A percentile compares a stretch with the other conserved stretches of the same genome.
phyloP scores from a whole-genome alignment of 2,888 invertebrate species.

The Drosophila longiperda region DNA sequence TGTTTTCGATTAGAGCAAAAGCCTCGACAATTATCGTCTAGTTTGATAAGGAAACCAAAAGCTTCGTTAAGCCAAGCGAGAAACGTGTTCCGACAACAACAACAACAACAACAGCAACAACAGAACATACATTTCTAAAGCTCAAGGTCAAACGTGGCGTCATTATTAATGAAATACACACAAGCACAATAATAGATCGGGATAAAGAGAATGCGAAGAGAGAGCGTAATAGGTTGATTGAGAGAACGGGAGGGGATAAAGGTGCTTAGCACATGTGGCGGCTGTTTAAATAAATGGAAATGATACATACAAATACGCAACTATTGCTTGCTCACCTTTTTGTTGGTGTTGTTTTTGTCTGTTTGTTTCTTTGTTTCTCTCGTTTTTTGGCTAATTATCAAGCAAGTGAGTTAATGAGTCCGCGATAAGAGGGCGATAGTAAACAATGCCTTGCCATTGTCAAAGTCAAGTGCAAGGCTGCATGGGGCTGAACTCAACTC shows the following conservation, averaged over 20 bases:
- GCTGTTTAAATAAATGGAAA: slow-evolving; percentile 61
- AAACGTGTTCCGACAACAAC: slow-evolving; percentile 60
- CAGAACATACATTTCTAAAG: slow-evolving; percentile 66
- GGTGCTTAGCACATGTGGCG: slow-evolving; percentile 57
- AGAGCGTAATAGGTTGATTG: background rate
- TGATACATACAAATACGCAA: slow-evolving; percentile 1
- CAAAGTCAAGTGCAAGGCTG: slow-evolving; percentile 77
- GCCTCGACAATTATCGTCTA: slow-evolving; percentile 22
- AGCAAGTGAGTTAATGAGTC: slow-evolving; percentile 43
- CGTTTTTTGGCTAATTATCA: slow-evolving; percentile 41
- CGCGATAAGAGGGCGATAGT: slow-evolving; percentile 52
- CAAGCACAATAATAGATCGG: slow-evolving; percentile 9
- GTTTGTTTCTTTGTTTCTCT: background rate
- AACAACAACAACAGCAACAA: slow-evolving; percentile 29
- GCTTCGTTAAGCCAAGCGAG: slow-evolving; percentile 29
- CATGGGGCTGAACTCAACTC: slow-evolving; percentile 3
- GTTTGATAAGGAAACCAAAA: slow-evolving; percentile 58
- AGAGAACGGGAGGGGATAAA: background rate
- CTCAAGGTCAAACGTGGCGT: slow-evolving; percentile 79
- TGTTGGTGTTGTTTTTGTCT: slow-evolving; percentile 3
- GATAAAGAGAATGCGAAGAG: background rate
- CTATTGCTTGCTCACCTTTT: slow-evolving; percentile 3
- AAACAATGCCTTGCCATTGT: slow-evolving; percentile 48
- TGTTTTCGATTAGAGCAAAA: slow-evolving; percentile 5
- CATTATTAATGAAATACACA: slow-evolving; percentile 70